Evolutionary conservation across 23 tunicate genomes (phyloP).

Genomic region (Ciona savignyi): DNA sequence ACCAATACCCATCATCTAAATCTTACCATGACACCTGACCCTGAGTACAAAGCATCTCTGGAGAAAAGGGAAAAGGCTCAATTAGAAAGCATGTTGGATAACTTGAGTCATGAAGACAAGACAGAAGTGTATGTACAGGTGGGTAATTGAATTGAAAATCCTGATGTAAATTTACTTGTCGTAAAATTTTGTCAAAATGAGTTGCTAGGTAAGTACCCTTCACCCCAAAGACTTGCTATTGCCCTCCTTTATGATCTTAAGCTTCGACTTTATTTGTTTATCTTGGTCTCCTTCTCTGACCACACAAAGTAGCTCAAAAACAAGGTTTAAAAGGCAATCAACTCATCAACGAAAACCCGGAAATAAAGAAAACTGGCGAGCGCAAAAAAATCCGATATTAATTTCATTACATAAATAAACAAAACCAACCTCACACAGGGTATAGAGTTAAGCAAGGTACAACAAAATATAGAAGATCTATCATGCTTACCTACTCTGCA

Average conservation of each 20-base stretch:
- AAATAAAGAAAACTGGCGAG: too few relatives aligned
- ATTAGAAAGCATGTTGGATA: constrained; percentile 8
- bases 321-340: too few relatives aligned
- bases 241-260: background rate
- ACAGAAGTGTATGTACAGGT: constrained; percentile 32
- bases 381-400: background rate
- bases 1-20: constrained; percentile 49
- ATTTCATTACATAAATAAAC: background rate
- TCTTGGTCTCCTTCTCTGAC: too few relatives aligned
- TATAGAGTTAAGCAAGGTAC: constrained; percentile 32
- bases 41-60: constrained; percentile 24
- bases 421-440: constrained; percentile 28
- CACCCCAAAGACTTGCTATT: background rate
- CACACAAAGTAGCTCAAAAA: too few relatives aligned
- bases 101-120: constrained; percentile 30
- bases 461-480: constrained; percentile 44
- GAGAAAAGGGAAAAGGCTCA: constrained; percentile 34
- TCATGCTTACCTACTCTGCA: constrained; percentile 74
- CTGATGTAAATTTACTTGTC: background rate
- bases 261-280: too few relatives aligned
- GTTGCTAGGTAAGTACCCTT: background rate
- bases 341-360: too few relatives aligned
- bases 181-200: too few relatives aligned
- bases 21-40: constrained; percentile 58
- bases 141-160: background rate